phyloP scores from a whole-genome alignment of 92 coral and sea anemone species.

The Plumapathes pennacea region DNA sequence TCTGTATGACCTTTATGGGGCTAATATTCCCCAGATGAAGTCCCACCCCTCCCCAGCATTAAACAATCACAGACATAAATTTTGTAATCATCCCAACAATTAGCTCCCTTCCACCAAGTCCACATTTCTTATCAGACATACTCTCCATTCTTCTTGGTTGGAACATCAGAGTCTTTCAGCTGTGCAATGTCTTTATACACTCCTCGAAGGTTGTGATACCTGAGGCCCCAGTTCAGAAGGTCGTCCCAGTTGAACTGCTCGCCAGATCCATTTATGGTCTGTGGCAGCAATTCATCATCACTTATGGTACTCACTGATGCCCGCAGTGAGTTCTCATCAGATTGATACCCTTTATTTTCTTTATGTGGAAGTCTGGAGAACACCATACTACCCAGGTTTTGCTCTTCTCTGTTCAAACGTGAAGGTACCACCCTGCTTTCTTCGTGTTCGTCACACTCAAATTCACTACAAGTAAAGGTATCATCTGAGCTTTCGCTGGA shows the following conservation, averaged over 20 bases:
- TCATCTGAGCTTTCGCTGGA: conserved; percentile 98
- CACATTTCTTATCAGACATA: conserved; percentile 39
- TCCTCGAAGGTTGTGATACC: conserved; percentile 83
- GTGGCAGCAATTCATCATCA: conserved; percentile 66
- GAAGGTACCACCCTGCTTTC: conserved; percentile 53
- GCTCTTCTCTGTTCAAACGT: no score
- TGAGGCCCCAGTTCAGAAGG: conserved; percentile 81
- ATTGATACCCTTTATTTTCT: conserved; percentile 7
- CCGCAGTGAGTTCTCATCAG: conserved; percentile 32
- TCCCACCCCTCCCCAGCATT: no score
- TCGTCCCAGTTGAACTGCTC: conserved; percentile 90
- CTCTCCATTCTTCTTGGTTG: conserved; percentile 51
- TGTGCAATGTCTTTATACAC: conserved; percentile 86
- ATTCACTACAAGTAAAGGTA: conserved; percentile 95
- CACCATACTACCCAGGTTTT: conserved; percentile 64
- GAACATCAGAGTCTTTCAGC: conserved; percentile 45
- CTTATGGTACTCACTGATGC: conserved; percentile 73
- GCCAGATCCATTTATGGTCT: conserved; percentile 60
- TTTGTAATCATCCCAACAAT: no score
- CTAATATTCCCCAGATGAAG: no score
- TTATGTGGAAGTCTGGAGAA: conserved; percentile 59
- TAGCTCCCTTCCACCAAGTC: no score
- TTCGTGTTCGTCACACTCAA: conserved; percentile 80
- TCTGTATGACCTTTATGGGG: no score
- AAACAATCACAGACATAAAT: no score